Evolutionary conservation across 37 sponge, comb jelly and placozoan genomes (phyloP).

Genomic region (Aphrocallistes beatrix): DNA sequence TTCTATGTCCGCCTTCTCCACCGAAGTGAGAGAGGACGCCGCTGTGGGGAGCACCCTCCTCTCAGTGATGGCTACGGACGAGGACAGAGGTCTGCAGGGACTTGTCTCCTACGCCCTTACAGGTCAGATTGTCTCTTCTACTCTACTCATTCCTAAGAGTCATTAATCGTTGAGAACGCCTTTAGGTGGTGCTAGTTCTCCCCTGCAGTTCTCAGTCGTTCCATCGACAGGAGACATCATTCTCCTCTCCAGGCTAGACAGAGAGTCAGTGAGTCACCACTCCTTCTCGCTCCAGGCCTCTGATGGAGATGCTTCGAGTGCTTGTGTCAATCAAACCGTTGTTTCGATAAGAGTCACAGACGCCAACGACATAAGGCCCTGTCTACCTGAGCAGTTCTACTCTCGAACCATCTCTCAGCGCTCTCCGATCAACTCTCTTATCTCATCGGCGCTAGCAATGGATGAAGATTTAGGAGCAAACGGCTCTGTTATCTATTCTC

Average conservation of each 20-base stretch:
- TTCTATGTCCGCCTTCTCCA: background rate
- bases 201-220: background rate
- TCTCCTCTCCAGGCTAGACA: background rate
- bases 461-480: background rate
- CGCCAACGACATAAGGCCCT: background rate
- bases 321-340: background rate
- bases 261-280: background rate
- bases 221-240: background rate
- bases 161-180: no score
- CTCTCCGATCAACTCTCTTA: background rate
- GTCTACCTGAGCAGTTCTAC: background rate
- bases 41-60: background rate
- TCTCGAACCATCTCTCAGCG: background rate
- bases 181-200: no score
- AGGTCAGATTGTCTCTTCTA: background rate
- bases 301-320: background rate
- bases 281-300: background rate
- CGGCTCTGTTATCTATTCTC: background rate
- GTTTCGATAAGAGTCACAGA: background rate
- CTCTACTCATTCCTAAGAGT: no score
- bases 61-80: background rate
- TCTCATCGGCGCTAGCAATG: background rate
- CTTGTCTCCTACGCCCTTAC: background rate
- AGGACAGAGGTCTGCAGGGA: background rate
- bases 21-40: background rate